Evolutionary conservation across 2,113 vertebrate species (phyloP).

Genomic region (Mastomys natalensis): DNA sequence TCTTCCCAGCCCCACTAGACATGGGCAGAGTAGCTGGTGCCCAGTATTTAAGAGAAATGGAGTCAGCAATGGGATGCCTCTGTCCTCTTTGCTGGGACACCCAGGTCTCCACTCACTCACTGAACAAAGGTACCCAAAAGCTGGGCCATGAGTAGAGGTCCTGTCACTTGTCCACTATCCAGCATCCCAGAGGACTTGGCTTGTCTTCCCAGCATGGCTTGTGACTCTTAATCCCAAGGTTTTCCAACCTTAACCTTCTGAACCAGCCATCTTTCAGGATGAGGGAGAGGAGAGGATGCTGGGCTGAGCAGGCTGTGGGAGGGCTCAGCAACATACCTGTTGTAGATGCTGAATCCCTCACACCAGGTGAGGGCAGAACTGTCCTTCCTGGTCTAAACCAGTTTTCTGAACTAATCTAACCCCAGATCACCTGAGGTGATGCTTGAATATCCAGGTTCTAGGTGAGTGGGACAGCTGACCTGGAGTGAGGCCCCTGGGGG

Average conservation of each 20-base stretch:
- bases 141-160: too few species aligned
- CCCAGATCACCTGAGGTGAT: not conserved
- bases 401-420: not conserved
- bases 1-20: too few species aligned
- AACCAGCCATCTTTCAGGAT: too few species aligned
- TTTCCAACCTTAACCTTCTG: accelerated
- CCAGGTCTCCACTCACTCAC: not conserved
- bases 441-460: not conserved
- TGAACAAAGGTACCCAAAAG: not conserved
- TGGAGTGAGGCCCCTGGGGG: not conserved
- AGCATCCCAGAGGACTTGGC: too few species aligned
- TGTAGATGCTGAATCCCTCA: not conserved
- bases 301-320: accelerated
- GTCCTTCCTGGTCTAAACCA: not conserved
- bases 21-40: too few species aligned
- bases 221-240: not conserved
- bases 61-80: not conserved
- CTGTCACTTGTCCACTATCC: not conserved
- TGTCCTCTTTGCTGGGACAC: not conserved
- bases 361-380: not conserved
- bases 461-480: too few species aligned
- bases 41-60: not conserved
- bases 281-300: too few species aligned
- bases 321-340: not conserved
- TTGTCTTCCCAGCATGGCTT: not conserved